phyloP scores from a whole-genome alignment of 2,113 vertebrate species.

The Ifrita kowaldi region DNA sequence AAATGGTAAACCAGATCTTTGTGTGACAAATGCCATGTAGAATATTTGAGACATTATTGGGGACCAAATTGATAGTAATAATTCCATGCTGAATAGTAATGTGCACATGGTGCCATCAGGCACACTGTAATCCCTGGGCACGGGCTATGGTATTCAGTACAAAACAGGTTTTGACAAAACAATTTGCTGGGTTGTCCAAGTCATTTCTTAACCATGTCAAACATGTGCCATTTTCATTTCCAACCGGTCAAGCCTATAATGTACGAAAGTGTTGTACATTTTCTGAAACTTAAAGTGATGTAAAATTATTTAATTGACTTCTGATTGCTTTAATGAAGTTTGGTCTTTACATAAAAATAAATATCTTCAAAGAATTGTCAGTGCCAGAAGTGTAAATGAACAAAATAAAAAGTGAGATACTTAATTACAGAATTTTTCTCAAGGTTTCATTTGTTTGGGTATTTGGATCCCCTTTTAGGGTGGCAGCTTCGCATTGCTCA shows the following conservation, averaged over 20 bases:
- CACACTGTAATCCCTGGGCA: slow-evolving; percentile 25
- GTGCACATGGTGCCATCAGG: not conserved
- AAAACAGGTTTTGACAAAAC: slow-evolving; percentile 35
- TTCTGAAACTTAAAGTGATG: slow-evolving; percentile 71
- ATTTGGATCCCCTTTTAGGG: not conserved
- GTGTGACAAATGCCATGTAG: slow-evolving; percentile 27
- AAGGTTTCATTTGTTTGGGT: not conserved
- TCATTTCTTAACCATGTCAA: slow-evolving; percentile 34
- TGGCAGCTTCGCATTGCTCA: not conserved
- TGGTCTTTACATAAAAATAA: slow-evolving; percentile 71
- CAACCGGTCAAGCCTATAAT: slow-evolving; percentile 63
- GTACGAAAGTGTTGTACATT: slow-evolving; percentile 76
- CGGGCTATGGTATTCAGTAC: slow-evolving; percentile 28
- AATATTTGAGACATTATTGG: slow-evolving; percentile 4
- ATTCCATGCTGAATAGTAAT: slow-evolving; percentile 4
- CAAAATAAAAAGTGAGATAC: slow-evolving; percentile 73
- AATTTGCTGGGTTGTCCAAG: not conserved
- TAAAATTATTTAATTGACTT: slow-evolving; percentile 72
- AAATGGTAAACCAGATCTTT: not conserved
- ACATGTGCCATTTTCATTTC: slow-evolving; percentile 55
- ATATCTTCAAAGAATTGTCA: slow-evolving; percentile 72
- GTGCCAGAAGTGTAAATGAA: slow-evolving; percentile 75
- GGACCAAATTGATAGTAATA: not conserved
- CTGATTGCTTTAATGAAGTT: slow-evolving; percentile 71
- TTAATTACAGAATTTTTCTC: slow-evolving; percentile 44